phyloP scores from a whole-genome alignment of 1,140 invertebrate genomes.

The Rhopalosiphum maidis region DNA sequence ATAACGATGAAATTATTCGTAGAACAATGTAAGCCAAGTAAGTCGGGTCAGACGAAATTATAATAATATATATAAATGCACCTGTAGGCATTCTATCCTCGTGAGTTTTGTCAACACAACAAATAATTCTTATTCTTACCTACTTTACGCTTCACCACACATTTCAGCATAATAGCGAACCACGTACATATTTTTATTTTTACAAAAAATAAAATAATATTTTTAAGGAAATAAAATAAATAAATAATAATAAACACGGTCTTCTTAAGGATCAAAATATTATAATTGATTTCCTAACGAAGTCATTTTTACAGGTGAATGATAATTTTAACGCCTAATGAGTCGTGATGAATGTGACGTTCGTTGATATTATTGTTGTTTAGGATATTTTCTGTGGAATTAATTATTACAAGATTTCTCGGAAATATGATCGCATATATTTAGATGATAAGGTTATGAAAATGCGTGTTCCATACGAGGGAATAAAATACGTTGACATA shows the following conservation, averaged over 20 bases:
- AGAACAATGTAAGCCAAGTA: not conserved
- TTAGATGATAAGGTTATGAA: no score
- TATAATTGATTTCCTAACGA: not conserved
- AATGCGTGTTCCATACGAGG: no score
- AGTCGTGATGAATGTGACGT: not conserved
- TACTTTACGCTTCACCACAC: not conserved
- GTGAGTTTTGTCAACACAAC: not conserved
- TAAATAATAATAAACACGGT: no score
- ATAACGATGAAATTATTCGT: not conserved
- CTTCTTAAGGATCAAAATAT: not conserved
- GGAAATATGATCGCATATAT: no score
- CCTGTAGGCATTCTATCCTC: no score
- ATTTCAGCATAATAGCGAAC: no score
- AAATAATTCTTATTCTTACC: not conserved
- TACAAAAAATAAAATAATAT: no score
- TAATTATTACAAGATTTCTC: no score
- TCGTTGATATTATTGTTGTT: not conserved
- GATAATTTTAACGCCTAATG: not conserved
- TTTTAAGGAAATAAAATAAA: no score
- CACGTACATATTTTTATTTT: not conserved
- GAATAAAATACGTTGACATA: no score
- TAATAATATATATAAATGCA: no score
- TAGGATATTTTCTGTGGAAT: no score
- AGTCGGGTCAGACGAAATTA: not conserved
- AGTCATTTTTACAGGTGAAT: not conserved